Evolutionary conservation across 23 tunicate species (phyloP).

Genomic region (Ascidia mentula): DNA sequence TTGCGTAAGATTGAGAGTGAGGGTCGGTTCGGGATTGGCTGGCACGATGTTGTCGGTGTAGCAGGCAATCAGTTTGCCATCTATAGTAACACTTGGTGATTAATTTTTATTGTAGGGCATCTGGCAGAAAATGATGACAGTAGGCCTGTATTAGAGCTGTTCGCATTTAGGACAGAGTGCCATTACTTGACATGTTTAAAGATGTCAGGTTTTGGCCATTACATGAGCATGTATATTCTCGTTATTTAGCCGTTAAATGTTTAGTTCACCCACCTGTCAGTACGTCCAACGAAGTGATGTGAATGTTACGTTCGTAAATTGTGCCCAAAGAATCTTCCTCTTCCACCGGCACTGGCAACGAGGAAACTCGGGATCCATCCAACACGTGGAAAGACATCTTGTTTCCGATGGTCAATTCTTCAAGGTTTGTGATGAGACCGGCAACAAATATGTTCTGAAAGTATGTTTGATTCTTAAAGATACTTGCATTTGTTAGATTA

Average conservation of each 20-base stretch:
- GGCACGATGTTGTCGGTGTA: slow-evolving; percentile 19
- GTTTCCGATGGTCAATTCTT: slow-evolving; percentile 18
- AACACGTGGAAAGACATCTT: slow-evolving; percentile 5
- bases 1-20: slow-evolving; percentile 22
- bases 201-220: too few species aligned
- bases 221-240: too few species aligned
- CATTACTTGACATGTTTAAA: too few species aligned
- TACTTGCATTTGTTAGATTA: too few species aligned
- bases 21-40: slow-evolving; percentile 11
- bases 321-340: not conserved
- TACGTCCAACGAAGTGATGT: slow-evolving; percentile 16
- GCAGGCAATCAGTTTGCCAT: slow-evolving; percentile 1
- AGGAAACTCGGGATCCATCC: not conserved
- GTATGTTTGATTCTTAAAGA: too few species aligned
- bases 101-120: too few species aligned
- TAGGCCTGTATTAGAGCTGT: too few species aligned
- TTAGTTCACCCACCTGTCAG: slow-evolving; percentile 28
- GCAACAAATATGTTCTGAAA: slow-evolving; percentile 17
- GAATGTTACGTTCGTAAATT: not conserved
- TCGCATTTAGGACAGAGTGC: too few species aligned
- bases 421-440: slow-evolving; percentile 18
- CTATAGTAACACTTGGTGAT: not conserved
- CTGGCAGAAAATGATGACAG: too few species aligned
- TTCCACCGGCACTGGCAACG: not conserved
- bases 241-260: too few species aligned